Evolutionary conservation across 2,797 vertebrate species (phyloP).

Genomic region (Columba guinea): DNA sequence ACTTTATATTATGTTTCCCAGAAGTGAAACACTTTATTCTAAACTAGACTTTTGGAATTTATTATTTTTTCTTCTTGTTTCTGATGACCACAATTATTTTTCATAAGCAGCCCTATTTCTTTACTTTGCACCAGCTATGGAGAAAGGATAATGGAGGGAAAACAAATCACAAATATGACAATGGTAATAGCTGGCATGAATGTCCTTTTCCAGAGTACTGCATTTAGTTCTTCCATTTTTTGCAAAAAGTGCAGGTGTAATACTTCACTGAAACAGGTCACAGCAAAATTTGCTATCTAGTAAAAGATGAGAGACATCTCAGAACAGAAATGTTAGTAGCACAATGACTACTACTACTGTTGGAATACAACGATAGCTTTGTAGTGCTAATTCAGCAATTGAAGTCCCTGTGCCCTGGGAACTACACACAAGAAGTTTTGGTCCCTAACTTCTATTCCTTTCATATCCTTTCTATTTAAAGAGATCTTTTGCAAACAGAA

Average conservation of each 20-base stretch:
- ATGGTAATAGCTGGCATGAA: background rate
- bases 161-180: slow-evolving; percentile 36
- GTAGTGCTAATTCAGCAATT: background rate
- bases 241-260: background rate
- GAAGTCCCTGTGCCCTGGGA: background rate
- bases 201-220: background rate
- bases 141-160: slow-evolving; percentile 7
- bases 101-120: slow-evolving; percentile 25
- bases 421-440: background rate
- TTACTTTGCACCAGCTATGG: slow-evolving; percentile 36
- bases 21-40: slow-evolving; percentile 60
- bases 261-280: background rate
- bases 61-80: slow-evolving; percentile 71
- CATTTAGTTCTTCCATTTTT: background rate
- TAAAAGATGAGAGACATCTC: background rate
- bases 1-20: slow-evolving; percentile 53
- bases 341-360: background rate
- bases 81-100: slow-evolving; percentile 61
- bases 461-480: background rate
- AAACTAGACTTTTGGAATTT: slow-evolving; percentile 62
- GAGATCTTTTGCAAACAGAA: background rate
- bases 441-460: background rate
- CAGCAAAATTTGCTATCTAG: background rate
- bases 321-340: background rate
- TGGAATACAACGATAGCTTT: background rate